Conservation (phyloP, 2,113 vertebrate genomes). For the Gymnarchus niloticus region DNA sequence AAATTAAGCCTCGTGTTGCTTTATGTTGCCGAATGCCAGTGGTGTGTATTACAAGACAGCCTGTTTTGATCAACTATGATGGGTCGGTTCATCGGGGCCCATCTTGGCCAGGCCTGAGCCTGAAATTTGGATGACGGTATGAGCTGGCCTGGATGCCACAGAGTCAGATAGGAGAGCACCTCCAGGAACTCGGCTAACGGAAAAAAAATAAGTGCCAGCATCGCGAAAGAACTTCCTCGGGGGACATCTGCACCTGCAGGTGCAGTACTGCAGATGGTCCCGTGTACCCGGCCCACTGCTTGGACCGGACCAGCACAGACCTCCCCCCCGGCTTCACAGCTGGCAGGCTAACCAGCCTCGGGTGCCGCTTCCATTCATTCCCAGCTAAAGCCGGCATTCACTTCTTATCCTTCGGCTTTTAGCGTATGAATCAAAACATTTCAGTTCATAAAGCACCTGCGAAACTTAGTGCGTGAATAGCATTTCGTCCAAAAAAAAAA, state of each 20-base stretch:
- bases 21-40: not conserved
- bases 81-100: too few relatives aligned
- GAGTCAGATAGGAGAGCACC: not conserved
- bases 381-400: not conserved
- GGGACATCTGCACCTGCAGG: conserved; percentile 5
- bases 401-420: not conserved
- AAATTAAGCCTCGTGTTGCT: not conserved
- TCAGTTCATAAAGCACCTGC: not conserved
- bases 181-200: not conserved
- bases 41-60: too few relatives aligned
- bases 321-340: not conserved
- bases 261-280: not conserved
- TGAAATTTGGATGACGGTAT: too few relatives aligned
- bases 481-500: not conserved
- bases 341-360: not conserved
- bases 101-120: not conserved
- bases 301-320: not conserved
- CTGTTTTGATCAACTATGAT: not conserved
- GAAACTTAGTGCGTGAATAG: not conserved
- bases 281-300: not conserved
- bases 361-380: not conserved
- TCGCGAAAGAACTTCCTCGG: not conserved
- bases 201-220: not conserved
- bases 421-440: not conserved
- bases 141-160: not conserved